Conservation (phyloP, 2,797 vertebrate species). For the Euthynnus affinis region DNA sequence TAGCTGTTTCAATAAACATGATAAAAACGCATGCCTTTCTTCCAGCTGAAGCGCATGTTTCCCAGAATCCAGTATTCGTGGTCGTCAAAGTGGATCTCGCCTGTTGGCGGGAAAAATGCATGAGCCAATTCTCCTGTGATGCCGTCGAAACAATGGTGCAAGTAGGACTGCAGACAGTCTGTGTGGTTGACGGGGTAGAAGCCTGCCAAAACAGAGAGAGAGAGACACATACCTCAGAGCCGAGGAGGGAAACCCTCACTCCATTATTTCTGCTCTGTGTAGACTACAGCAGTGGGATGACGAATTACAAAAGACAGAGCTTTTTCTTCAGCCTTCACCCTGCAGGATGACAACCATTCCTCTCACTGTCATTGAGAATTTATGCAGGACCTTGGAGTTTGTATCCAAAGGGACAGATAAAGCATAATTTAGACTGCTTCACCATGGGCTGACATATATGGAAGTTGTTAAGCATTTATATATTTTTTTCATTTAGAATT, state of each 20-base stretch:
- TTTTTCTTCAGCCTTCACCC: constrained; percentile 42
- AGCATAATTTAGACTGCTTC: constrained; percentile 49
- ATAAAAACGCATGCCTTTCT: constrained; percentile 88
- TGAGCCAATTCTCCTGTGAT: constrained; percentile 97
- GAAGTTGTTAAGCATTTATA: constrained; percentile 53
- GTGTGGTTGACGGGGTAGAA: constrained; percentile 98
- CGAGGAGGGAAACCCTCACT: constrained; percentile 63
- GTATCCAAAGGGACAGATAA: constrained; percentile 54
- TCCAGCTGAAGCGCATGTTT: constrained; percentile 98
- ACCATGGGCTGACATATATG: constrained; percentile 50
- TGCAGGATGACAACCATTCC: constrained; percentile 54
- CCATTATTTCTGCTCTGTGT: constrained; percentile 53
- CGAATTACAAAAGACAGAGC: constrained; percentile 56
- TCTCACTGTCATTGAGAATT: constrained; percentile 62
- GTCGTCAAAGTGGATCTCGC: constrained; percentile 98
- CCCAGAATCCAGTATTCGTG: constrained; percentile 97
- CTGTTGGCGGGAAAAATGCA: constrained; percentile 95
- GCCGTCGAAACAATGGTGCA: constrained; percentile 98
- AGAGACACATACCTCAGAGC: constrained; percentile 57
- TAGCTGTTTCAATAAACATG: constrained; percentile 27
- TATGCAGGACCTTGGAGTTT: constrained; percentile 48
- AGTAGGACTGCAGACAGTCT: constrained; percentile 92
- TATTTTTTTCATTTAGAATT: constrained; percentile 42
- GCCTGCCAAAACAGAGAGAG: constrained; percentile 83
- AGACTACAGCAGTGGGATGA: constrained; percentile 54